Evolutionary conservation across 2,113 vertebrate genomes (phyloP).

Genomic region (Acinonyx jubatus): DNA sequence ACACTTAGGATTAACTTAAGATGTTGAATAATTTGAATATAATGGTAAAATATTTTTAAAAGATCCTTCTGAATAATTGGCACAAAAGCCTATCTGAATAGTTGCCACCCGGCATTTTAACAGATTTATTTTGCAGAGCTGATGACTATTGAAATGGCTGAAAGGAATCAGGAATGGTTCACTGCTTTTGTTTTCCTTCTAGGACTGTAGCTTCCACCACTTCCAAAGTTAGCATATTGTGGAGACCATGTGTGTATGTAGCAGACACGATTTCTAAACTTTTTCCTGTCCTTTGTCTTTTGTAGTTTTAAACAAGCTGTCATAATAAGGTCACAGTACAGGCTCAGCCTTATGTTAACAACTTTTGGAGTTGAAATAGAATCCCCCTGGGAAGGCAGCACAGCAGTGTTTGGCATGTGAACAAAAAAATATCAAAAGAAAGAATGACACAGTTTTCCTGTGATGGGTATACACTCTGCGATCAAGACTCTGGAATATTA

Average conservation of each 20-base stretch:
- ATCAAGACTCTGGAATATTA: constrained; percentile 58
- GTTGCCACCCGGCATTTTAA: background rate
- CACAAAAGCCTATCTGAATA: background rate
- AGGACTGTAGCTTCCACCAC: background rate
- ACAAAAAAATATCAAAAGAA: constrained; percentile 69
- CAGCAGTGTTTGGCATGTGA: constrained; percentile 77
- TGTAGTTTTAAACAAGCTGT: constrained; percentile 82
- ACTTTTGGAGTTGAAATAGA: constrained; percentile 80
- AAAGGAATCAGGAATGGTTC: background rate
- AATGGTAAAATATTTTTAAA: background rate
- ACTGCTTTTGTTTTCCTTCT: background rate
- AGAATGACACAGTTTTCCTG: constrained; percentile 60
- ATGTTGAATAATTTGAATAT: background rate
- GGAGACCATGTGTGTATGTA: background rate
- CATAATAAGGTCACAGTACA: constrained; percentile 82
- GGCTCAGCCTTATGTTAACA: constrained; percentile 85
- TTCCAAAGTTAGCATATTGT: constrained; percentile 12
- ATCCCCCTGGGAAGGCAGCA: constrained; percentile 77
- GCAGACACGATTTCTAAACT: constrained; percentile 57
- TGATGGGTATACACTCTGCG: constrained; percentile 32
- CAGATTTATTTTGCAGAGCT: background rate
- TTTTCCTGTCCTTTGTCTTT: constrained; percentile 72
- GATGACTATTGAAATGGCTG: background rate
- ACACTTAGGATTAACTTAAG: background rate
- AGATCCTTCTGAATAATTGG: background rate